Percentiles rank a stretch among this genome's conserved stretches.
These are phyloP conservation scores for Pavo muticus DNA, from an alignment of 2,113 vertebrate genomes.

Conservation along the genomic window DNA sequence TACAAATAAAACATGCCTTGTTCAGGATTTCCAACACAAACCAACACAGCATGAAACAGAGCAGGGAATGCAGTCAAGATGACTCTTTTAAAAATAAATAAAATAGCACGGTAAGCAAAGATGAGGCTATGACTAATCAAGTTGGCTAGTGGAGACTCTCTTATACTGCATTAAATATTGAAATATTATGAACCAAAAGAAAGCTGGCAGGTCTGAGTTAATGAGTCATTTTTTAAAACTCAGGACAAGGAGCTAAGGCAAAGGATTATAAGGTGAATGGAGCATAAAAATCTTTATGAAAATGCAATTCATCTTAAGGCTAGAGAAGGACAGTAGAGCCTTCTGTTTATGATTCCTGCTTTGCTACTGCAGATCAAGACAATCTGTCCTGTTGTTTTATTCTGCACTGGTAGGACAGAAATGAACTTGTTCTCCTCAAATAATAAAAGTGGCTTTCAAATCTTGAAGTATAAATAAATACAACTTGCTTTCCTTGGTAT, in stretches of 20 bases:
- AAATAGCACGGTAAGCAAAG: slow-evolving; percentile 43
- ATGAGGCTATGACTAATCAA: slow-evolving; percentile 59
- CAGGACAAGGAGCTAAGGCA: slow-evolving; percentile 12
- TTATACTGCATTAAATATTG: slow-evolving; percentile 18
- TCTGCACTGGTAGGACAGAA: background rate
- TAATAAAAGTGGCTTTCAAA: background rate
- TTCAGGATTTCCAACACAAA: slow-evolving; percentile 50
- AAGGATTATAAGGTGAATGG: slow-evolving; percentile 44
- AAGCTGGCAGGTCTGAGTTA: slow-evolving; percentile 35
- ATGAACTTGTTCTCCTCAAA: background rate
- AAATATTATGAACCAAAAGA: slow-evolving; percentile 37
- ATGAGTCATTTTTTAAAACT: slow-evolving; percentile 51
- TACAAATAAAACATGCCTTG: slow-evolving; percentile 37
- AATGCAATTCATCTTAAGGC: slow-evolving; percentile 52
- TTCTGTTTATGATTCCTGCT: slow-evolving; percentile 30
- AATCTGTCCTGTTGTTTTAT: background rate
- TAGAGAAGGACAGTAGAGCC: slow-evolving; percentile 2
- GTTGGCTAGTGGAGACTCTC: slow-evolving; percentile 26
- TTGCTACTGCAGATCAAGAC: background rate
- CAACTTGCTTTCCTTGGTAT: background rate
- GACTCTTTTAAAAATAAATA: slow-evolving; percentile 6
- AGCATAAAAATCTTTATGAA: slow-evolving; percentile 60
- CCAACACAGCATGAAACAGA: slow-evolving; percentile 24
- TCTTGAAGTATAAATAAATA: background rate
- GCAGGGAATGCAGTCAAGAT: slow-evolving; percentile 43